Percentiles rank a stretch among this genome's conserved stretches.
Conservation (phyloP, 2,797 vertebrate species). For the Tiaroga cobitis region DNA sequence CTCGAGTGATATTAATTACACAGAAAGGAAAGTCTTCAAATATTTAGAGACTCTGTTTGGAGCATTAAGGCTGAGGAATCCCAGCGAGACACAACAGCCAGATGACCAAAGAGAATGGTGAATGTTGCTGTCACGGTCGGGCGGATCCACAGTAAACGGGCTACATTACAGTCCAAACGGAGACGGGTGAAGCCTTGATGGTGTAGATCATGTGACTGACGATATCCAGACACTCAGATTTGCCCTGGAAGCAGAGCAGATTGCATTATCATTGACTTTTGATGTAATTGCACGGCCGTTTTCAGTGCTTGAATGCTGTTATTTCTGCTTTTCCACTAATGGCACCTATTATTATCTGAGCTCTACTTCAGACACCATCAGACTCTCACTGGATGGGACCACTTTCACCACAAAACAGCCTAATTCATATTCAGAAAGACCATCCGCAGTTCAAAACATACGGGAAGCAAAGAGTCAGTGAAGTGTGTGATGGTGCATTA, state of each 20-base stretch:
- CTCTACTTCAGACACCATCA: neutral
- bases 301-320: constrained; percentile 12
- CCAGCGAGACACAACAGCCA: constrained; percentile 18
- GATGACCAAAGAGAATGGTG: constrained; percentile 21
- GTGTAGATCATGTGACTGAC: constrained; percentile 22
- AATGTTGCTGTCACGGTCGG: neutral
- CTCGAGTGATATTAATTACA: constrained; percentile 78
- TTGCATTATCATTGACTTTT: constrained; percentile 26
- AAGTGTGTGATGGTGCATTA: constrained; percentile 8
- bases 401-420: constrained; percentile 11
- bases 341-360: constrained; percentile 11
- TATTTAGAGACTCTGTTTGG: constrained; percentile 73
- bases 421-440: constrained; percentile 20
- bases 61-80: constrained; percentile 52
- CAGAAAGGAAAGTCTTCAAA: constrained; percentile 75
- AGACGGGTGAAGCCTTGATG: constrained; percentile 18
- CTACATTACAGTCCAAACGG: constrained; percentile 21
- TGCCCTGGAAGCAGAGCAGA: constrained; percentile 2
- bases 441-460: neutral
- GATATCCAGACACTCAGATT: constrained; percentile 1
- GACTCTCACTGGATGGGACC: neutral
- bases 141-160: neutral
- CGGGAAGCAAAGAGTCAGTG: constrained; percentile 7
- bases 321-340: constrained; percentile 28
- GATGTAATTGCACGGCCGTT: constrained; percentile 8